Evolutionary conservation across 2,888 invertebrate species (phyloP), one percentile per base, ranked within the genome.

Genomic region (Oligia latruncula): DNA sequence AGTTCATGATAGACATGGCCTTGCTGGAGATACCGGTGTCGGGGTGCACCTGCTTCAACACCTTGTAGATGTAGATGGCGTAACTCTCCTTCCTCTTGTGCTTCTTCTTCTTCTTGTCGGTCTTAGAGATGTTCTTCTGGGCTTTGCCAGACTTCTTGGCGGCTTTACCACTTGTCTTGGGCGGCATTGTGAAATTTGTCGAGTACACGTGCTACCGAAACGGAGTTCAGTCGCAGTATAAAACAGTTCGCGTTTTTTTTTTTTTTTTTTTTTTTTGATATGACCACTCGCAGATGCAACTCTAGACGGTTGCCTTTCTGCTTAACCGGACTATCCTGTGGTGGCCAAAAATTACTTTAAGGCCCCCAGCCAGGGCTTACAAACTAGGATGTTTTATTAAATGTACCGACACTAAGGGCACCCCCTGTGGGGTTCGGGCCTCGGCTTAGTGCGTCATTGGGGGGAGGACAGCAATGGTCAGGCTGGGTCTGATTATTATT

Each of bases 1-100:
- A 97, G 95, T 98, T 98, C 97, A 98, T 98, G 93, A 98, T 97
- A 84, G 96, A 97, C 98, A 98, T 98, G 40, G 98, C 98, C 93
- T 98, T 98, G 74, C 90, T 90, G 70, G 91, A 91, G 75, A 92
- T 92, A 77, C 92, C 91, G 84, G 97, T 98, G 92, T 98, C 97
- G 6, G 98, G 98, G 92, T 98, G 98, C 62, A 97, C 97, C 94
- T 97, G 97, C 93, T 97, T 98, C 92, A 98, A 92, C 78, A 98
- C 97, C 92, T 97, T 98, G 96, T 97, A 97, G 90, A 98, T 97
- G 92, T 97, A 97, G 87, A 97, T 97, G 40, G 97, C 96, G 92
- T 97, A 98, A 81, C 96, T 96, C 95, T 96, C 97, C 95, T 97
- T 97, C 93, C 97, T 96, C 94, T 96, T 97, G 73, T 95, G 94